A percentile compares a stretch with the other conserved stretches of the same genome.
Evolutionary conservation across 2,113 vertebrate genomes (phyloP).

Genomic region (Halcyon senegalensis): DNA sequence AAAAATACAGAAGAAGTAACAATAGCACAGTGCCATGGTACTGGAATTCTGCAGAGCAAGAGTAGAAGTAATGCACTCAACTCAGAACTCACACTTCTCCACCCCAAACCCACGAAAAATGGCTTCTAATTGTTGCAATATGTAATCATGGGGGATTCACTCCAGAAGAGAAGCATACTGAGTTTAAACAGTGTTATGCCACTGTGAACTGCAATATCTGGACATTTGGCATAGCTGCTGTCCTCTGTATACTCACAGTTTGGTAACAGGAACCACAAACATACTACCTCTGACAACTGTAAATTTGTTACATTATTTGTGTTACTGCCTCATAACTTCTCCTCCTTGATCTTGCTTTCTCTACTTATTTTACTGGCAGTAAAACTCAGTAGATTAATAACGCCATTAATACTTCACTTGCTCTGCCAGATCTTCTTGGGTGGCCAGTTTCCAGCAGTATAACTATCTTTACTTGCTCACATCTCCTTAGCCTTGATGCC

Average conservation of each 20-base stretch:
- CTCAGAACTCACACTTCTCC: background rate
- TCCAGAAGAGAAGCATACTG: background rate
- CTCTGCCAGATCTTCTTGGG: slow-evolving; percentile 49
- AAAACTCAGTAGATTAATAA: slow-evolving; percentile 44
- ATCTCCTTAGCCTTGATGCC: background rate
- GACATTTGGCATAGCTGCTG: background rate
- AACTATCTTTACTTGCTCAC: background rate
- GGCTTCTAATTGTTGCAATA: background rate
- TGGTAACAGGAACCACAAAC: slow-evolving; percentile 7
- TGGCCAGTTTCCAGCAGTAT: slow-evolving; percentile 4
- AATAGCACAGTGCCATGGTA: background rate
- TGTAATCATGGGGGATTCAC: background rate
- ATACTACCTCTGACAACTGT: background rate
- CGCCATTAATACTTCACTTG: slow-evolving; percentile 20
- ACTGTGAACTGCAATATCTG: background rate
- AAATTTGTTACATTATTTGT: background rate
- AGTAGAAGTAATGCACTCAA: background rate
- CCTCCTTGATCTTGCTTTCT: slow-evolving; percentile 20
- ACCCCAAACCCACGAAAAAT: background rate
- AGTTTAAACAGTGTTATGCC: background rate
- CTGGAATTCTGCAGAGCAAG: background rate
- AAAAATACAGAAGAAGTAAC: background rate
- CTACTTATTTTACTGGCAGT: slow-evolving; percentile 28
- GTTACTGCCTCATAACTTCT: slow-evolving; percentile 15
- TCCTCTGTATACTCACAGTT: background rate